Evolutionary conservation across 2,797 vertebrate species (phyloP).

Genomic region (Oophaga sylvatica): DNA sequence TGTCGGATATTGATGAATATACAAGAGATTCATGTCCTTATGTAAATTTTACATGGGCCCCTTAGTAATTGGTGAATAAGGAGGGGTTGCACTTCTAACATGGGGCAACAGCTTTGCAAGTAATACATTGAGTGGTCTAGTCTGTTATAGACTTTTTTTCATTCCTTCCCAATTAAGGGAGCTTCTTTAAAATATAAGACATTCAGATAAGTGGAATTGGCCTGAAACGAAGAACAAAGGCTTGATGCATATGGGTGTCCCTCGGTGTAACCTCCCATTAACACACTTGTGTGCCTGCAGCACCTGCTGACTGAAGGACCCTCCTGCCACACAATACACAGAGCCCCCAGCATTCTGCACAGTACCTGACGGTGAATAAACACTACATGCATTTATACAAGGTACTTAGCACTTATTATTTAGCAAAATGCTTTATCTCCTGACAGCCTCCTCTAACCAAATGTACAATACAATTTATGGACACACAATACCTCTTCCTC

Average conservation of each 20-base stretch:
- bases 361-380: slow-evolving; percentile 71
- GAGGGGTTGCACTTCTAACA: neutral
- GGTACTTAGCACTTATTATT: slow-evolving; percentile 66
- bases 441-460: slow-evolving; percentile 55
- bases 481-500: slow-evolving; percentile 61
- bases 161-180: slow-evolving; percentile 63
- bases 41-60: neutral
- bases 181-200: slow-evolving; percentile 56
- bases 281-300: slow-evolving; percentile 64
- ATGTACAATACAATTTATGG: slow-evolving; percentile 53
- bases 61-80: neutral
- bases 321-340: slow-evolving; percentile 64
- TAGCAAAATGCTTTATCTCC: slow-evolving; percentile 64
- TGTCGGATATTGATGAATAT: neutral
- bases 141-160: slow-evolving; percentile 37
- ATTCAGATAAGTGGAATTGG: slow-evolving; percentile 61
- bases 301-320: slow-evolving; percentile 72
- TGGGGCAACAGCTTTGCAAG: neutral
- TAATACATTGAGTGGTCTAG: slow-evolving; percentile 1
- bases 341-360: slow-evolving; percentile 63
- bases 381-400: slow-evolving; percentile 64
- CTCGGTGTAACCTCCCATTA: slow-evolving; percentile 57
- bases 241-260: slow-evolving; percentile 60
- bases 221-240: slow-evolving; percentile 64
- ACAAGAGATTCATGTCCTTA: neutral